phyloP scores from a whole-genome alignment of 2,888 invertebrate species.

The Cheilosia variabilis region DNA sequence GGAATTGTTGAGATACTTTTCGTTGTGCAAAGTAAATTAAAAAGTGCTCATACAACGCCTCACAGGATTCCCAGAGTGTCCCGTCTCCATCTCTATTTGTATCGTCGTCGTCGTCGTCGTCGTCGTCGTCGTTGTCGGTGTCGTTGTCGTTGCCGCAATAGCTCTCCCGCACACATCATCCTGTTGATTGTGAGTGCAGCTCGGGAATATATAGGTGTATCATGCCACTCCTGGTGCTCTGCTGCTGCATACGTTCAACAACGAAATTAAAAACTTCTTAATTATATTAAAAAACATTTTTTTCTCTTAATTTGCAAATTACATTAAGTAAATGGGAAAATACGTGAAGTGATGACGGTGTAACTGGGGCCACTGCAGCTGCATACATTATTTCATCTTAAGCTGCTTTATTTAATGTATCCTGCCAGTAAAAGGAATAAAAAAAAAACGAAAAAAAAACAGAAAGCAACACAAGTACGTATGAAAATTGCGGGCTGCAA shows the following conservation, averaged over 20 bases:
- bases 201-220: background rate
- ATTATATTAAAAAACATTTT: conserved; percentile 72
- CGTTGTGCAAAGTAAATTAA: conserved; percentile 65
- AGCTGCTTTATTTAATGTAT: conserved; percentile 59
- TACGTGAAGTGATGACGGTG: conserved; percentile 71
- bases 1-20: conserved; percentile 74
- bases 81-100: conserved; percentile 1
- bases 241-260: conserved; percentile 62
- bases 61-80: conserved; percentile 31
- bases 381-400: conserved; percentile 68
- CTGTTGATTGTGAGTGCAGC: conserved; percentile 64
- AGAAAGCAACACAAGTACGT: conserved; percentile 6
- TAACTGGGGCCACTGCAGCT: conserved; percentile 41
- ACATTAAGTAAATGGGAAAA: conserved; percentile 74
- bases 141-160: conserved; percentile 21
- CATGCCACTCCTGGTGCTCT: conserved; percentile 12
- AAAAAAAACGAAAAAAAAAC: background rate
- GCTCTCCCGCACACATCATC: conserved; percentile 27
- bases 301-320: conserved; percentile 73
- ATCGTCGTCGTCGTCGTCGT: background rate
- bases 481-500: conserved; percentile 26
- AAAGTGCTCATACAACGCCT: conserved; percentile 56
- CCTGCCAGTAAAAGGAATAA: conserved; percentile 31
- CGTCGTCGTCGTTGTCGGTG: too few relatives aligned
- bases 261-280: conserved; percentile 73